Evolutionary conservation across 2,113 vertebrate genomes (phyloP).

Genomic region (Parotia lawesii): DNA sequence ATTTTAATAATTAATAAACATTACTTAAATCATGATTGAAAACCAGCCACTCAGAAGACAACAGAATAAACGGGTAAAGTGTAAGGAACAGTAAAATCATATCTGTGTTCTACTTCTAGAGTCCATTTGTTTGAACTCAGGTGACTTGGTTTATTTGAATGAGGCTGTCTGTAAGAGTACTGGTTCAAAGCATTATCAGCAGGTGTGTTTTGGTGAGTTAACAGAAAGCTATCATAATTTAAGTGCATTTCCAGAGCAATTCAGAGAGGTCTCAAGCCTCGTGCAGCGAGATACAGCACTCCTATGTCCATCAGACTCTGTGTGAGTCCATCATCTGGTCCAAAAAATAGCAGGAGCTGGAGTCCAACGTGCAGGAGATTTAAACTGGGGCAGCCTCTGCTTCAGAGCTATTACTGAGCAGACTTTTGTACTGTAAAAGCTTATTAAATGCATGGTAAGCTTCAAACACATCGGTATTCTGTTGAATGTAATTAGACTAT

Average conservation of each 20-base stretch:
- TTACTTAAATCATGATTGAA: not conserved
- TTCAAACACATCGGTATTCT: not conserved
- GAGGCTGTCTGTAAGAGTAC: not conserved
- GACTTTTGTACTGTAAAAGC: not conserved
- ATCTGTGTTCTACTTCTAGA: not conserved
- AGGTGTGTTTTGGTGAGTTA: not conserved
- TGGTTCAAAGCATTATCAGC: not conserved
- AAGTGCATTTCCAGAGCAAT: not conserved
- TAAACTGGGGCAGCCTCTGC: not conserved
- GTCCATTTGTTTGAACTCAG: not conserved
- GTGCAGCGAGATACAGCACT: not conserved
- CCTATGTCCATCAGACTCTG: fast-evolving
- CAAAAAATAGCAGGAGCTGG: not conserved
- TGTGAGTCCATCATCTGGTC: not conserved
- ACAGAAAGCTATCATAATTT: not conserved
- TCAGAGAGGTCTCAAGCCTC: not conserved
- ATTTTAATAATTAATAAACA: not conserved
- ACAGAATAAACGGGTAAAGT: not conserved
- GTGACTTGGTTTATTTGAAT: not conserved
- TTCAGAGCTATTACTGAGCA: not conserved
- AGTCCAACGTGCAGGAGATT: not conserved
- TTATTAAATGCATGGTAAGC: conserved; percentile 13
- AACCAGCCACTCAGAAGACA: not conserved
- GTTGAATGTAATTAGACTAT: conserved; percentile 13
- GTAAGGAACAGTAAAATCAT: not conserved